Evolutionary conservation across 1,140 invertebrate genomes (phyloP).

Genomic region (Epicauta chinensis): DNA sequence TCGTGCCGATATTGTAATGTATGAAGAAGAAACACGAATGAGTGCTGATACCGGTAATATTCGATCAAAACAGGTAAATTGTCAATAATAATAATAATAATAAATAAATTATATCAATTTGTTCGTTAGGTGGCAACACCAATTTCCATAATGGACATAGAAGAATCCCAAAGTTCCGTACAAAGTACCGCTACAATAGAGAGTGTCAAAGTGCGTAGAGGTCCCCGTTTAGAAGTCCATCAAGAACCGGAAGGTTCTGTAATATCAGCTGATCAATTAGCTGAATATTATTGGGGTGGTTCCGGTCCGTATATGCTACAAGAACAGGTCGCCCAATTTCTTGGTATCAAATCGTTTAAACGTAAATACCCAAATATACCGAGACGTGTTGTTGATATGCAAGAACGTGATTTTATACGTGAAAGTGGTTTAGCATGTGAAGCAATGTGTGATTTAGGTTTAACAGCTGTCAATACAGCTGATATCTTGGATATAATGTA

Average conservation of each 20-base stretch:
- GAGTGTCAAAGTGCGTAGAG: conserved; percentile 46
- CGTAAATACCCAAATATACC: conserved; percentile 81
- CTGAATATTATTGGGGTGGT: conserved; percentile 91
- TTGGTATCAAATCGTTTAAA: conserved; percentile 93
- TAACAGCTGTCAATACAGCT: conserved; percentile 84
- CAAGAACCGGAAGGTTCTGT: conserved; percentile 56
- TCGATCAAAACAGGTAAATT: conserved; percentile 42
- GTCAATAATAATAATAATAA: too few relatives aligned
- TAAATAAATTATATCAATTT: neutral
- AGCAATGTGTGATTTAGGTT: conserved; percentile 86
- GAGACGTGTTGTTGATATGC: conserved; percentile 76
- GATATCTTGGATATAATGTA: conserved; percentile 94
- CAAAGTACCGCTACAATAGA: conserved; percentile 63
- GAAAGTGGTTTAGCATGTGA: conserved; percentile 78
- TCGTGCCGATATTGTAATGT: conserved; percentile 33
- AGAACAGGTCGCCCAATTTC: conserved; percentile 87
- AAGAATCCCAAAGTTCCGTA: conserved; percentile 72
- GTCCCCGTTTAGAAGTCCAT: conserved; percentile 26
- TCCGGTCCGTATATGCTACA: conserved; percentile 76
- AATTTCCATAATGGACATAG: conserved; percentile 52
- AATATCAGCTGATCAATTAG: conserved; percentile 78
- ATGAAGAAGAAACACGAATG: conserved; percentile 81
- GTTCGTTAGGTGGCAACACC: conserved; percentile 27
- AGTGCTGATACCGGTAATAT: conserved; percentile 63
- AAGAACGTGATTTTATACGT: conserved; percentile 82